Percentiles rank a stretch among this genome's conserved stretches.
Conservation (phyloP, 2,113 vertebrate genomes). For the Tretioscincus oriximinensis region DNA sequence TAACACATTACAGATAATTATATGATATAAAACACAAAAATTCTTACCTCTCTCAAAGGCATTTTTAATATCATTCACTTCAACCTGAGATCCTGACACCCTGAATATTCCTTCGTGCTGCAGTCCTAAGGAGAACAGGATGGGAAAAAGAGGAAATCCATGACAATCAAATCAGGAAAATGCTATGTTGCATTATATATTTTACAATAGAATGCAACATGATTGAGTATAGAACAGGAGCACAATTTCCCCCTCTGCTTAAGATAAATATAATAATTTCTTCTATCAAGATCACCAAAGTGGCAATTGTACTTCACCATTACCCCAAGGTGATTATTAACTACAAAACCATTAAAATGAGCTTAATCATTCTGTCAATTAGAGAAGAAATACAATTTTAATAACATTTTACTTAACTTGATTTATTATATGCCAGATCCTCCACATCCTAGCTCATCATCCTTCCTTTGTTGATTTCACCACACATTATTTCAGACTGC, state of each 20-base stretch:
- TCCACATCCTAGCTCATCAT: too few relatives aligned
- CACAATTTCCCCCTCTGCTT: background rate
- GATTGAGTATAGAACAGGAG: background rate
- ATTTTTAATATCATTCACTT: slow-evolving; percentile 99
- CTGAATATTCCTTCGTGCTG: slow-evolving; percentile 97
- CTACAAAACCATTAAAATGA: too few relatives aligned
- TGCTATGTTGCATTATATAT: background rate
- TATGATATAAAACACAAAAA: fast-evolving
- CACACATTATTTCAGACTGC: too few relatives aligned
- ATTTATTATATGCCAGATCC: too few relatives aligned
- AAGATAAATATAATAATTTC: background rate
- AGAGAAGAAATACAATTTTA: too few relatives aligned
- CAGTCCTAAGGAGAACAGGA: slow-evolving; percentile 73
- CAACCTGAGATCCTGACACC: slow-evolving; percentile 96
- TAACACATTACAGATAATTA: fast-evolving
- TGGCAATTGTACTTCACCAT: too few relatives aligned
- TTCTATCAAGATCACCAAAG: background rate
- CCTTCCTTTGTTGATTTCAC: too few relatives aligned
- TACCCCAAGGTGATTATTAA: too few relatives aligned
- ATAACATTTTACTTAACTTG: too few relatives aligned
- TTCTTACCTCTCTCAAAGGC: slow-evolving; percentile 95
- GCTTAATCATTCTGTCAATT: too few relatives aligned
- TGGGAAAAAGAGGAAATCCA: slow-evolving; percentile 10
- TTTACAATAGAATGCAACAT: background rate
- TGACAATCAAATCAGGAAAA: background rate